Evolutionary conservation across 2,113 vertebrate species (phyloP).

Genomic region (Ariopsis seemanni): DNA sequence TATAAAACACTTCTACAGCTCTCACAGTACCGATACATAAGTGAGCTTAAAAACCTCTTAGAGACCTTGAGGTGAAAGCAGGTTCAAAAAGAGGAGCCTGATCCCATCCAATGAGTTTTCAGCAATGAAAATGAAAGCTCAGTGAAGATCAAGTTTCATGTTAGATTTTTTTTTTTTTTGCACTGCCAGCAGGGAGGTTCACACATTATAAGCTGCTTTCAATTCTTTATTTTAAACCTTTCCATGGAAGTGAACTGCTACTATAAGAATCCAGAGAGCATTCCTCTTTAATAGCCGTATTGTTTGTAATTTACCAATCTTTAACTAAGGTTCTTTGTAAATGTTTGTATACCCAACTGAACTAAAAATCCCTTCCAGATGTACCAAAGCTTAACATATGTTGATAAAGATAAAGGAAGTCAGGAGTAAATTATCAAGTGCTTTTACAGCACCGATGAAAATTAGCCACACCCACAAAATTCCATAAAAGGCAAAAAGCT

Average conservation of each 20-base stretch:
- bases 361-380: not conserved
- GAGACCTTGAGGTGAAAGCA: not conserved
- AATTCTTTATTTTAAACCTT: not conserved
- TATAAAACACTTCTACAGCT: not conserved
- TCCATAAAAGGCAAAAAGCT: not conserved
- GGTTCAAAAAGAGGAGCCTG: not conserved
- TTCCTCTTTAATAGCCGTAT: not conserved
- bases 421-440: not conserved
- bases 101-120: not conserved
- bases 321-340: too few species aligned
- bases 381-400: not conserved
- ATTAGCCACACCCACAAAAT: not conserved
- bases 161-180: not conserved
- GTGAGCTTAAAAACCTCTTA: not conserved
- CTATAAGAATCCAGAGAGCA: not conserved
- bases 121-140: not conserved
- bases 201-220: not conserved
- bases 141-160: not conserved
- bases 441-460: not conserved
- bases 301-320: too few species aligned
- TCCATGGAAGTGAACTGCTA: not conserved
- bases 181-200: not conserved
- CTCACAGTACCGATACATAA: not conserved
- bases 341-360: not conserved
- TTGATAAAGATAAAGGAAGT: not conserved